Evolutionary conservation across 2,797 vertebrate genomes (phyloP), one percentile per base, ranked within the genome.

Genomic region (Myiotriccus ornatus): DNA sequence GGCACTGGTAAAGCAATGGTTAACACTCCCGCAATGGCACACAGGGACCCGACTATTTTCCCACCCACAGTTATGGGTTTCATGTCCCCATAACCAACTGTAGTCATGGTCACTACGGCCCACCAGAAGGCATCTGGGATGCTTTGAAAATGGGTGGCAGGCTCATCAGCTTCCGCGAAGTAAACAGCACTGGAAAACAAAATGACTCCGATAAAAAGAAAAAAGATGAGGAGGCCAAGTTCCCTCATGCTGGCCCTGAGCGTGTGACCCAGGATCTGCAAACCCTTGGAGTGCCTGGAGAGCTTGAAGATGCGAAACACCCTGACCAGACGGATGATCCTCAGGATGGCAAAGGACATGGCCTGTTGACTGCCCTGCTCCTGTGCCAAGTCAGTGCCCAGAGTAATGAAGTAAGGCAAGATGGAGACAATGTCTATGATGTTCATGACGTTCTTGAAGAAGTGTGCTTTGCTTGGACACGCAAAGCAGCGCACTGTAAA

Each of bases 71-170:
- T 99, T 97, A 99, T 99, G 96, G 99, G 99, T 97, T 99, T 99
- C 99, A 99, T 99, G 98, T 99, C 99, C 59, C 99, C 99, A 87
- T 99, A 99, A 93, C 99, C 99, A 94, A 99, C 99, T 25, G 99
- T 99, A 62, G 99, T 99, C 99, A 99, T 99, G 95, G 99, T 99
- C 87, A 99, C 99, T 65, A 99, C 99, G 20, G 99, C 99, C 99
- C 99, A 99, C 99, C 99, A 99, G 94, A 99, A 99, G 5, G 99
- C 99, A 97, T 99, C 99, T 1, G 99, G 99, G 98, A 99, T 99
- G 98, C 99, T 99, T 62, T 99, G 99, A 98, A 99, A 99, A 97
- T 99, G 99, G 13, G 99, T 99, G 21, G 98, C 98, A 90, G 99
- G 99, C 90, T 99, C 99, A 92, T 99, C 99, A 2, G 99, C 99